phyloP scores from a whole-genome alignment of 2,888 invertebrate genomes.

The Lithodes maja region DNA sequence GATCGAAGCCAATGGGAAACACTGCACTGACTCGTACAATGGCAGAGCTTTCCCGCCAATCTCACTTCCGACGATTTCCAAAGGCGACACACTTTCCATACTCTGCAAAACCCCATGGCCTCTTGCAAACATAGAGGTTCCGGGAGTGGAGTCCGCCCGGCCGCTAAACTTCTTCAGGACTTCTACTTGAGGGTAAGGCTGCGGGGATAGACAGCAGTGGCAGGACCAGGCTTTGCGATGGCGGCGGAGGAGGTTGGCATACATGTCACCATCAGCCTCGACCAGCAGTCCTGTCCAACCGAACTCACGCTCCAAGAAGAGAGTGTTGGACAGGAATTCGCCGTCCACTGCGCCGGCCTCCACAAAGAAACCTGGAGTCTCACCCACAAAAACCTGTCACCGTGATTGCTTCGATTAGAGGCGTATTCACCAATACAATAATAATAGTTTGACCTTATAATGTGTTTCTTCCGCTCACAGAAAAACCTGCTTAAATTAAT shows the following conservation, averaged over 20 bases:
- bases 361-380: conserved; percentile 35
- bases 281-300: conserved; percentile 39
- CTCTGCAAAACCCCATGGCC: conserved; percentile 24
- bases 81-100: conserved; percentile 5
- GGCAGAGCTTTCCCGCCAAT: not conserved
- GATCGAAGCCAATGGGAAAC: conserved; percentile 28
- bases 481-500: no score
- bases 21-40: conserved; percentile 29
- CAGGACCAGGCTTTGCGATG: conserved; percentile 36
- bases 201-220: conserved; percentile 32
- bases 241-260: not conserved
- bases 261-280: conserved; percentile 39
- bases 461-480: no score
- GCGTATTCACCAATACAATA: not conserved
- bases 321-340: conserved; percentile 42
- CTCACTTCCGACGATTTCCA: not conserved
- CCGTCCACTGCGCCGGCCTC: conserved; percentile 41
- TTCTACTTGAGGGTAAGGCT: conserved; percentile 6
- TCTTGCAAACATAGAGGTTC: conserved; percentile 18
- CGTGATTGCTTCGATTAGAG: not conserved
- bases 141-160: not conserved
- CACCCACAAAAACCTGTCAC: conserved; percentile 11
- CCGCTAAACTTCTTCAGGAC: conserved; percentile 27
- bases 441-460: no score
- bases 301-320: conserved; percentile 20